These are phyloP conservation scores for Atherinosoma microstoma DNA, from an alignment of 2,797 vertebrate genomes.

Conservation along the genomic window DNA sequence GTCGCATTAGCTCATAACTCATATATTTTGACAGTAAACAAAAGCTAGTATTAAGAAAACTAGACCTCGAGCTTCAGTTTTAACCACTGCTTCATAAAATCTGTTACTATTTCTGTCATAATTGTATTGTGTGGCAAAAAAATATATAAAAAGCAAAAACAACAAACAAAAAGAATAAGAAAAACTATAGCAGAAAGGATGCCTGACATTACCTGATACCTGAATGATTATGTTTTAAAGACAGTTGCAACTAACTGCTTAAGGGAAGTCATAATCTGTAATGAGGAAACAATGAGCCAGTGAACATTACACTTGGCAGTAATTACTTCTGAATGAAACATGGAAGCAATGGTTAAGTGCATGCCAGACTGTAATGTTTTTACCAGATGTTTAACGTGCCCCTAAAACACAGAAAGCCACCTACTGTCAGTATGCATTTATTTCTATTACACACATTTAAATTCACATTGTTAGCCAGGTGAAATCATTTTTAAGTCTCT, in stretches of 20 bases:
- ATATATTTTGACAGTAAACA: not conserved
- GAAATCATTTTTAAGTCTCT: conserved; percentile 18
- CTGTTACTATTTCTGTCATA: not conserved
- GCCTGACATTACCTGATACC: not conserved
- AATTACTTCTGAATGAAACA: conserved; percentile 49
- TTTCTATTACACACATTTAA: not conserved
- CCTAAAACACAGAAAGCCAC: conserved; percentile 22
- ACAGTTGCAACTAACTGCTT: conserved; percentile 1
- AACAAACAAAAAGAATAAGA: not conserved
- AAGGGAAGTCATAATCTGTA: conserved; percentile 34
- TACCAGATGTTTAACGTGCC: conserved; percentile 64
- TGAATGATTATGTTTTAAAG: conserved; percentile 21
- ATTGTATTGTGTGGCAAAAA: not conserved
- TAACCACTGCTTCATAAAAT: not conserved
- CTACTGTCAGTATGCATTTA: conserved; percentile 12
- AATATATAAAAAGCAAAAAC: too few species aligned
- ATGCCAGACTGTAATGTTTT: conserved; percentile 28
- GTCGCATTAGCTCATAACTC: conserved; percentile 11
- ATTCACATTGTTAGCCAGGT: not conserved
- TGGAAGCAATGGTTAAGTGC: conserved; percentile 19
- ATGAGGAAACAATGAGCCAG: conserved; percentile 56
- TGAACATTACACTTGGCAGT: conserved; percentile 46
- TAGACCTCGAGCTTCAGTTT: not conserved
- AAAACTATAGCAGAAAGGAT: not conserved
- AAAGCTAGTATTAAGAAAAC: not conserved